Percentiles rank a stretch among this genome's conserved stretches.
Evolutionary conservation across 2,113 vertebrate genomes (phyloP).

Genomic region (Oryctolagus cuniculus): DNA sequence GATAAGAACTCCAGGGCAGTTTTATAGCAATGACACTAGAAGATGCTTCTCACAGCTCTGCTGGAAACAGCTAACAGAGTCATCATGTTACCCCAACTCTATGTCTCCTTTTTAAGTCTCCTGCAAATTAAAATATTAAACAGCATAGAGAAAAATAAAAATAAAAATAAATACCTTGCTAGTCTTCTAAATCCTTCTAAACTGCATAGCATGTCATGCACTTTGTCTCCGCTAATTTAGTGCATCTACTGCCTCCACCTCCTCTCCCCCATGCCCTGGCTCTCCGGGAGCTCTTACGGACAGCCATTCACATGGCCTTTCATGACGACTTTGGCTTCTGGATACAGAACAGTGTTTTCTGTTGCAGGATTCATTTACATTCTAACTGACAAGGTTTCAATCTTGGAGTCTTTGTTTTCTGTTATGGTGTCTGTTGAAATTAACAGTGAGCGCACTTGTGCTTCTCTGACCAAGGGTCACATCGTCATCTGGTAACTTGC

Average conservation of each 20-base stretch:
- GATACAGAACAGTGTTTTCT: constrained; percentile 68
- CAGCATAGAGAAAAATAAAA: neutral
- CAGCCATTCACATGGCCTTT: constrained; percentile 22
- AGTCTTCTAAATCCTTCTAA: neutral
- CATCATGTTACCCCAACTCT: neutral
- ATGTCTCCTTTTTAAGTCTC: neutral
- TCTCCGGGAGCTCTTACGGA: neutral
- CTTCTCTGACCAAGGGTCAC: constrained; percentile 61
- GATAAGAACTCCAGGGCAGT: neutral
- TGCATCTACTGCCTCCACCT: rapidly evolving
- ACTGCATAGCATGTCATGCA: no score
- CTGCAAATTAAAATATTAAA: neutral
- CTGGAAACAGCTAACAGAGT: neutral
- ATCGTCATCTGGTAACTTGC: constrained; percentile 70
- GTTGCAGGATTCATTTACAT: constrained; percentile 71
- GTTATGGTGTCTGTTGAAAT: constrained; percentile 55
- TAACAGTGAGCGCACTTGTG: constrained; percentile 64
- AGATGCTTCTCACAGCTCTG: neutral
- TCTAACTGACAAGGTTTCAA: constrained; percentile 70
- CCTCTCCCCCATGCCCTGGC: neutral
- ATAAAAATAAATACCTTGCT: neutral
- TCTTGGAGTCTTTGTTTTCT: constrained; percentile 68
- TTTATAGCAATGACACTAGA: neutral
- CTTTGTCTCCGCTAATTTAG: neutral
- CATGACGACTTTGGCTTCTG: neutral